Evolutionary conservation across 2,888 invertebrate genomes (phyloP).

Genomic region (Calameuta idolon): DNA sequence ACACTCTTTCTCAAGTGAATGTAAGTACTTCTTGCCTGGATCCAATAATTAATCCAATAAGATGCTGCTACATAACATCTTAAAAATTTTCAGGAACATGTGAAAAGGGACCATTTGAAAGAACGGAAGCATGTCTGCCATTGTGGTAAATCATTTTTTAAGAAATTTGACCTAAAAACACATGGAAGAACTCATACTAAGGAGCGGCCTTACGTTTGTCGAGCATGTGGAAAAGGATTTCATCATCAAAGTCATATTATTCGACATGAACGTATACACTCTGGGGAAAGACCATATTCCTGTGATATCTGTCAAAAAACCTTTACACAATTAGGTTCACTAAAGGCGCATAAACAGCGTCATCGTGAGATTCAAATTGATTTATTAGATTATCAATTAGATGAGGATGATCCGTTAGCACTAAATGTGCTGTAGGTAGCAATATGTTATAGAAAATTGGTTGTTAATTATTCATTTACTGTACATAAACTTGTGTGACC

Average conservation of each 20-base stretch:
- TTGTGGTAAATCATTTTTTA: conserved; percentile 63
- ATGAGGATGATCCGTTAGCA: conserved; percentile 41
- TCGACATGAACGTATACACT: conserved; percentile 63
- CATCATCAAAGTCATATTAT: conserved; percentile 63
- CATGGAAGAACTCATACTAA: conserved; percentile 62
- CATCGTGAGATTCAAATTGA: conserved; percentile 46
- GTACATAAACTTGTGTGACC: neutral
- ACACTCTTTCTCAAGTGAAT: conserved; percentile 59
- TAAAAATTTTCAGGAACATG: conserved; percentile 53
- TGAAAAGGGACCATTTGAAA: conserved; percentile 62
- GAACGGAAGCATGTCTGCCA: conserved; percentile 60
- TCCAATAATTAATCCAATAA: neutral
- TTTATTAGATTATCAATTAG: conserved; percentile 45
- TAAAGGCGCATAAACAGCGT: conserved; percentile 50
- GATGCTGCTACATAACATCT: neutral
- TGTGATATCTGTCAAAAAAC: conserved; percentile 54
- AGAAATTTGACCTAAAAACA: conserved; percentile 63
- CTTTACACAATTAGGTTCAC: conserved; percentile 53
- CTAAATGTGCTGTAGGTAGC: neutral
- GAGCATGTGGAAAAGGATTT: conserved; percentile 61
- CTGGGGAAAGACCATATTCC: conserved; percentile 51
- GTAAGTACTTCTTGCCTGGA: conserved; percentile 40
- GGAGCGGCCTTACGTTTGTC: conserved; percentile 63
- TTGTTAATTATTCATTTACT: neutral
- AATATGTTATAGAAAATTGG: neutral